Conservation (phyloP, 2,797 vertebrate genomes). For the Platalea minor region DNA sequence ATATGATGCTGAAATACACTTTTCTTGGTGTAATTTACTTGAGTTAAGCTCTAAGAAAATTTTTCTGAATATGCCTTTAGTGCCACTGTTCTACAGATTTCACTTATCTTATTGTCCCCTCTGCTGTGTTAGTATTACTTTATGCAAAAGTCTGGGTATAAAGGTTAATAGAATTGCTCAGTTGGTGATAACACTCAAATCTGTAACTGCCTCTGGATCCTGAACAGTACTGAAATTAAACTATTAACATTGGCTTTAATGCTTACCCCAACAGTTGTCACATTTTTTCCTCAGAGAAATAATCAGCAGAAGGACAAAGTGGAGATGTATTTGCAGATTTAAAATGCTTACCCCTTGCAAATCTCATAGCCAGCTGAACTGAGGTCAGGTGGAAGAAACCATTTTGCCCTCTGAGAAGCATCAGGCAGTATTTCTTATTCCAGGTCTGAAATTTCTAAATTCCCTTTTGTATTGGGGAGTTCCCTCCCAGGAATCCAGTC, state of each 20-base stretch:
- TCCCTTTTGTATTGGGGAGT: accelerated
- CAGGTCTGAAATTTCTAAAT: neutral
- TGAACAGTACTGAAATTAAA: neutral
- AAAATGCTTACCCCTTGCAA: neutral
- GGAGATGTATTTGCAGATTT: neutral
- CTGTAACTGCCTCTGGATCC: neutral
- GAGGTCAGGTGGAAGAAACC: neutral
- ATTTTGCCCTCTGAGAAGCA: neutral
- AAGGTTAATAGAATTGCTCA: conserved; percentile 3
- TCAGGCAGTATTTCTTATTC: neutral
- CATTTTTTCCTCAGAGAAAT: neutral
- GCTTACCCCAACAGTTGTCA: neutral
- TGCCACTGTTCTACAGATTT: neutral
- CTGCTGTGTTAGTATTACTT: neutral
- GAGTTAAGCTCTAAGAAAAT: neutral
- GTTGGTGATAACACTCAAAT: neutral
- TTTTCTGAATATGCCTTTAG: neutral
- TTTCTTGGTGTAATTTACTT: neutral
- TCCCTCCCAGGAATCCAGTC: neutral
- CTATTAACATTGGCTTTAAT: neutral
- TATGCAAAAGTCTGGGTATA: neutral
- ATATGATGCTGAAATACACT: neutral
- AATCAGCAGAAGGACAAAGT: neutral
- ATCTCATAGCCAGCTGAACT: neutral
- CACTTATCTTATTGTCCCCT: neutral